Evolutionary conservation across 2,797 vertebrate genomes (phyloP), one percentile per base, ranked within the genome.

Genomic region (Chrosomus eos): DNA sequence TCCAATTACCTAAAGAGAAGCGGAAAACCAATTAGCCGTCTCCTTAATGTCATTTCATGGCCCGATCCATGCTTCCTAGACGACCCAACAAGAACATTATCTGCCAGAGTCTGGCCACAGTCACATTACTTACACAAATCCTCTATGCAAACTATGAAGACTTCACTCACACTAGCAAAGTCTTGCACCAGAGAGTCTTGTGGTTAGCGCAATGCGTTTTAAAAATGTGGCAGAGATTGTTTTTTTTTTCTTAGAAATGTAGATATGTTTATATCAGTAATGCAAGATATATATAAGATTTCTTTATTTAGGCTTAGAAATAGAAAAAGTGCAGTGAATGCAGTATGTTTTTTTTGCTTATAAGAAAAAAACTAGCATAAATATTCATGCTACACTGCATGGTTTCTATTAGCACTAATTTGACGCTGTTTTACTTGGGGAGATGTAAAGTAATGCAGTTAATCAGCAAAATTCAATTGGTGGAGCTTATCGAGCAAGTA

Each of bases 1-100:
- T 87, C 73, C 53, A 70, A 74, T 90, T 89, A 87, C 43, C 51
- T 33, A 67, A 71, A 62, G 40, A 81, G 53, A 58, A 73, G 36
- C 62, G 64, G 82, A 70, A 88, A 82, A 89, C n/a, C 83, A 86
- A 88, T 88, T 87, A 70, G 72, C 68, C 55, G 51, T 48, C 48
- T 81, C 55, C 10, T 28, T 83, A 74, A 88, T 85, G 76, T 81
- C 66, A 51, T 87, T 81, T 85, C 58, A 81, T 5, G 40, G 43
- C 48, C 51, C 14, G 19, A 75, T 68, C 64, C 40, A 5, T 53
- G 75, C 66, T 60, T 60, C 33, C 85, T 75, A 70, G 67, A 64
- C 70, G 58, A 76, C 16, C 40, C 21, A 55, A 58, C 28, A 40
- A 71, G 68, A n/a, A 80, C 28, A 81, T 82, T 19, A 80, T 86